Evolutionary conservation across 1,140 invertebrate genomes (phyloP), one percentile per base, ranked within the genome.

Genomic region (Ditylenchus dipsaci): DNA sequence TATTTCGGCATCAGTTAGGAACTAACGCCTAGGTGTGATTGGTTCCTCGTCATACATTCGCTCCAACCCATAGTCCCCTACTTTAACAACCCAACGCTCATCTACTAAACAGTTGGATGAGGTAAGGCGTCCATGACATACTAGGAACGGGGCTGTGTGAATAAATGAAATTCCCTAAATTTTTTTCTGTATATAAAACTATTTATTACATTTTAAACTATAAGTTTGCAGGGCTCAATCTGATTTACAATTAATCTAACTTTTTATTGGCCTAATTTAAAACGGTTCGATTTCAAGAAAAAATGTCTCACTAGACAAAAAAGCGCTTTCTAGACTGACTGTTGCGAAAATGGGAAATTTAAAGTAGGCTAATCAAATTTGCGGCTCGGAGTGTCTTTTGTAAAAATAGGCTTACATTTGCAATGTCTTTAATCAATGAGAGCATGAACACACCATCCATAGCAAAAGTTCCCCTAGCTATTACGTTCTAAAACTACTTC

Each of bases 71-170:
- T 73, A 79, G 43, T 78, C 58, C 9, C 63, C 74, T 13, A 79
- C 15, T 57, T 80, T 77, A 0, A 80, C 77, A 57, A 75, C 70
- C 79, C 79, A 81, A 29, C 79, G 68, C 19, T 81, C 81, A 63
- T 81, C 81, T 27, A 81, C 72, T 1, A 81, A 21, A 65, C 79
- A 81, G 15, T 58, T 69, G 0, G 58, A 59, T n/a, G 79, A 81
- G 23, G 62, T 79, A 29, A 81, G 42, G 26, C 69, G 65, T 17
- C 79, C 79, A 63, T 81, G 79, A 23, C 59, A 71, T 23, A 67
- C 67, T 17, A 81, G 57, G 9, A 69, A 56, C 1, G 65, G 47
- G 7, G 75, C 72, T 15, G 76, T 65, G 57, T 80, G 78, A 29
- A 80, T 42, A 21, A 63, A 79, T n/a, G 26, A 66, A 27, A 76